Evolutionary conservation across 2,113 vertebrate genomes (phyloP).

Genomic region (Chaenocephalus aceratus): DNA sequence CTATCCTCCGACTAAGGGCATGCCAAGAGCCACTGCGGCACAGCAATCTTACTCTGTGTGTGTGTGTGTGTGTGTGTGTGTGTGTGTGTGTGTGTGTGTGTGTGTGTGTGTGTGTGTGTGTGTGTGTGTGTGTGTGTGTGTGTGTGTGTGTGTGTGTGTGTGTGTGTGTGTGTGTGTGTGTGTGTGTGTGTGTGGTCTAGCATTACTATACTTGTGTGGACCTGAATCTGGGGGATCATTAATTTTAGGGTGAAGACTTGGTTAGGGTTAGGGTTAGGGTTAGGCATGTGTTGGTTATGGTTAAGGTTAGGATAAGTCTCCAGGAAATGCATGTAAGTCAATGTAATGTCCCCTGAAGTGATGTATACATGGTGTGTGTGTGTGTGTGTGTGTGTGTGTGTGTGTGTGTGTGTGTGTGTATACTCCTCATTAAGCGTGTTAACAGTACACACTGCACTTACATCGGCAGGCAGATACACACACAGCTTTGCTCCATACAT

Average conservation of each 20-base stretch:
- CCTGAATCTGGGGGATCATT: no score
- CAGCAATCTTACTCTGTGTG: slow-evolving; percentile 41
- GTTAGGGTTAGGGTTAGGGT: no score
- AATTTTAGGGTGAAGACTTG: no score
- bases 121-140: slow-evolving; percentile 24
- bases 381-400: slow-evolving; percentile 19
- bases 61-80: background rate
- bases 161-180: slow-evolving; percentile 31
- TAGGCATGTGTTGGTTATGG: no score
- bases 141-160: slow-evolving; percentile 23
- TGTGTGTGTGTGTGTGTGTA: slow-evolving; percentile 25
- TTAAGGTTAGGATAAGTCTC: no score
- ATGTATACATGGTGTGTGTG: no score
- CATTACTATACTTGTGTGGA: no score
- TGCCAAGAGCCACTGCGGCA: slow-evolving; percentile 57
- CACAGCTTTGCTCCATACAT: background rate
- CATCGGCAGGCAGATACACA: background rate
- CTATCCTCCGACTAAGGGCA: slow-evolving; percentile 61
- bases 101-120: slow-evolving; percentile 12
- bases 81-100: no score
- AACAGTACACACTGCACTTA: background rate
- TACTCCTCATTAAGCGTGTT: background rate
- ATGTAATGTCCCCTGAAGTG: no score
- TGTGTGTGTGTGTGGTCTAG: no score
- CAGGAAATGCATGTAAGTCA: no score